Base-by-base conservation (phyloP, 2,113 vertebrate genomes). In the Vulpes lagopus region DNA sequence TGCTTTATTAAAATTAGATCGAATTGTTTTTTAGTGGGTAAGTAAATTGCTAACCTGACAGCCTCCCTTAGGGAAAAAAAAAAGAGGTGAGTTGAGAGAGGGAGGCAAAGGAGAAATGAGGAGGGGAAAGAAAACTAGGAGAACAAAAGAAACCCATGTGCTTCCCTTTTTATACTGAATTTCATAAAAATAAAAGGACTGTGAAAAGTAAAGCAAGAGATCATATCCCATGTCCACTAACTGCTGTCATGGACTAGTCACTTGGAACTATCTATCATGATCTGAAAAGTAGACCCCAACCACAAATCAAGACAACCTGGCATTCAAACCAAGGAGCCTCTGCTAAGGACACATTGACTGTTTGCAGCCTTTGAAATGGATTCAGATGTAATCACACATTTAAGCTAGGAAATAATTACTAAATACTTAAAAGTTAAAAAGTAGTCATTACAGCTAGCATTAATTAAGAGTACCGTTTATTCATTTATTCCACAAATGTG, bases 361-460 rank as follows among this genome's bases (percentile, higher is more conserved):
- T 32, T 23, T 55, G 53, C 30, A 87, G 57, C 55, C 38, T 90
- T 64, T 76, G 35, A 85, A 95, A 86, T 69, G 57, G 53, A 23
- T 78, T 86, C 55, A 90, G 25, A 19, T 27, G 59, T 86, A 86
- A 80, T 86, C 23, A 59, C 32, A 86, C 22, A 74, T 59, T 90
- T 80, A 59, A 86, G 12, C 49, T 81, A 20, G 53, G 57, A 80
- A 93, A 76, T 89, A 93, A 91, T 60, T 87, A 83, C 74, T 69
- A 43, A 87, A 65, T 17, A 91, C 64, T 85, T 93, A 80, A 82
- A 94, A 83, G 87, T 49, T 88, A 49, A 94, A 81, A 87, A 89
- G 78, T 35, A 82, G 4, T 83, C 15, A 91, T 91, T 83, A 88
- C 22, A 71, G 38, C 67, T 79, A 88, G 53, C 32, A 62, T 90